Percentiles rank a stretch among this genome's conserved stretches.
Evolutionary conservation across 2,113 vertebrate genomes (phyloP).

Genomic region (Gadus macrocephalus): DNA sequence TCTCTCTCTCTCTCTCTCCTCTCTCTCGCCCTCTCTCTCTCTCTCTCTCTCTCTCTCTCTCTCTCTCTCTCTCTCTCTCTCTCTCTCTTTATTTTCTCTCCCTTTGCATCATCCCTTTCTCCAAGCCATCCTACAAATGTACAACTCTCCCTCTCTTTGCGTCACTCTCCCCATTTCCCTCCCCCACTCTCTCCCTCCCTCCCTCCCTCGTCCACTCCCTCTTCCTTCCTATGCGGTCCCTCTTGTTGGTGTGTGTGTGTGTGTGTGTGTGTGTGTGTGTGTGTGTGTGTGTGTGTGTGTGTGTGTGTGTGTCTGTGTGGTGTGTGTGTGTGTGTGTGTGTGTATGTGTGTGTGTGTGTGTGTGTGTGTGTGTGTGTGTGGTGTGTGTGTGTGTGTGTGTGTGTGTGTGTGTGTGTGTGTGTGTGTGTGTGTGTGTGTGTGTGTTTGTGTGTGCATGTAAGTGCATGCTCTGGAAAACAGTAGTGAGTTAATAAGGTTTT

Average conservation of each 20-base stretch:
- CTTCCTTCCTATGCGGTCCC: slow-evolving; percentile 14
- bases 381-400: slow-evolving; percentile 26
- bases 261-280: slow-evolving; percentile 10
- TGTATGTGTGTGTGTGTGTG: slow-evolving; percentile 25
- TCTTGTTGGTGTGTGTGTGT: slow-evolving; percentile 34
- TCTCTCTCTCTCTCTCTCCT: too few species aligned
- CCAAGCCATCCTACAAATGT: background rate
- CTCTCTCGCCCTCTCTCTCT: too few species aligned
- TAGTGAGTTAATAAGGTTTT: too few species aligned
- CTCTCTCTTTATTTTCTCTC: slow-evolving; percentile 18
- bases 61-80: background rate
- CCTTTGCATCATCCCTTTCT: too few species aligned
- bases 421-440: slow-evolving; percentile 18
- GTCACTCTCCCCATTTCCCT: too few species aligned
- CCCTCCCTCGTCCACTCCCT: too few species aligned
- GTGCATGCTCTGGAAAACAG: background rate
- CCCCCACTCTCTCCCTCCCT: too few species aligned
- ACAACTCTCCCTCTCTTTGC: too few species aligned
- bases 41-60: too few species aligned
- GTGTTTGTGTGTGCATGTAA: slow-evolving; percentile 19
- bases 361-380: slow-evolving; percentile 10
- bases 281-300: slow-evolving; percentile 22
- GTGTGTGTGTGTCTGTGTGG: slow-evolving; percentile 26
- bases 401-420: slow-evolving; percentile 17
- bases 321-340: slow-evolving; percentile 12